Evolutionary conservation across 2,888 invertebrate genomes (phyloP), one percentile per base, ranked within the genome.

Genomic region (Branchellion lobata): DNA sequence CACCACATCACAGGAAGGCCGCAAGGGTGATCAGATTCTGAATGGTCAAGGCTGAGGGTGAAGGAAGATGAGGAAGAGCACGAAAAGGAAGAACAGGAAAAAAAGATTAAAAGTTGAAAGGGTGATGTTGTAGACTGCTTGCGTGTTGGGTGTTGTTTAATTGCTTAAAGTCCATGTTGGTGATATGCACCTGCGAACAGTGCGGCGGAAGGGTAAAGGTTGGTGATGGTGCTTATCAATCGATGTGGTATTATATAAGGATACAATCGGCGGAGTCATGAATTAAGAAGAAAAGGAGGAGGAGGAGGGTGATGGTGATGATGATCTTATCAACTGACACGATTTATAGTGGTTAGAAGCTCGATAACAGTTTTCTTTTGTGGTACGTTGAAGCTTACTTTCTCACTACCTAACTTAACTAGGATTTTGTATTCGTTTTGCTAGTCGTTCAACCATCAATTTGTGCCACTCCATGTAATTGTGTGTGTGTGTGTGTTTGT

Each of bases 41-140:
- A 57, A 57, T 57, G 61, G 61, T 5, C 61, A 57, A 24, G 61
- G 61, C 24, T 57, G 61, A 57, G 61, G 61, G 14, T 40, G 40
- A 40, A n/a, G n/a, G n/a, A n/a, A n/a, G n/a, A n/a, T n/a, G n/a
- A n/a, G n/a, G n/a, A n/a, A n/a, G n/a, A n/a, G n/a, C n/a, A n/a
- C n/a, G n/a, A n/a, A n/a, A n/a, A n/a, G n/a, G n/a, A n/a, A n/a
- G n/a, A n/a, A n/a, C n/a, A n/a, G n/a, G n/a, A n/a, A n/a, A n/a
- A n/a, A n/a, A n/a, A n/a, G n/a, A n/a, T n/a, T n/a, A n/a, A n/a
- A n/a, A n/a, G n/a, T n/a, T n/a, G n/a, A n/a, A n/a, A n/a, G n/a
- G 47, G 47, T 47, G 47, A 8, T 47, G 47, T 47, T 8, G 18
- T 8, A 18, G 47, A 47, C 47, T 47, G 47, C n/a, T n/a, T n/a